Evolutionary conservation across 2,113 vertebrate genomes (phyloP).

Genomic region (Callorhinus ursinus): DNA sequence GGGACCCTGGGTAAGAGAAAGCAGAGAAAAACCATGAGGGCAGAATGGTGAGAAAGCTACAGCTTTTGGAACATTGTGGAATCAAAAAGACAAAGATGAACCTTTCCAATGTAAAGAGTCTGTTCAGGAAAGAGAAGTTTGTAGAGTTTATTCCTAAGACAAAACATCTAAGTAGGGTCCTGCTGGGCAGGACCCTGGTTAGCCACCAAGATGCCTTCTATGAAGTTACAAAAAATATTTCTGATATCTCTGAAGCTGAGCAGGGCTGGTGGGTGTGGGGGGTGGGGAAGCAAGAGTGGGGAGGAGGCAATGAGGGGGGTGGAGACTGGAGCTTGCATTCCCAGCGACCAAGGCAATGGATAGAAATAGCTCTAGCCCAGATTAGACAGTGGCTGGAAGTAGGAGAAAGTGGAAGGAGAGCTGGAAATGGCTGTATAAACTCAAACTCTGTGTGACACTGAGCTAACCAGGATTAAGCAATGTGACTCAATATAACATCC

Average conservation of each 20-base stretch:
- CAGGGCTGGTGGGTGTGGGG: not conserved
- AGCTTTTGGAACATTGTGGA: not conserved
- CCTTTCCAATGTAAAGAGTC: not conserved
- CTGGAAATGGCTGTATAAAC: conserved; percentile 41
- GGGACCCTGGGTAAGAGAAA: not conserved
- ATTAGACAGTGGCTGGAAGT: conserved; percentile 15
- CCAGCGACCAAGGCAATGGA: not conserved
- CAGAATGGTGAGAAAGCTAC: not conserved
- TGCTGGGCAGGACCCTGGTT: not conserved
- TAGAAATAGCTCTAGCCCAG: conserved; percentile 37
- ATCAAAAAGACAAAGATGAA: conserved; percentile 7
- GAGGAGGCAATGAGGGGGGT: not conserved
- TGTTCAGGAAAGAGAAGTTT: not conserved
- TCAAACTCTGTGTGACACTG: not conserved
- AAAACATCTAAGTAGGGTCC: not conserved
- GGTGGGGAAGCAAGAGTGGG: no score
- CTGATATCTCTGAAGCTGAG: not conserved
- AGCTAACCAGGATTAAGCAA: not conserved
- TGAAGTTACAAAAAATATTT: not conserved
- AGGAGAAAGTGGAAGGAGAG: not conserved
- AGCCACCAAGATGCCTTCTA: not conserved
- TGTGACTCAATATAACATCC: not conserved
- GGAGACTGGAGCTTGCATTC: not conserved
- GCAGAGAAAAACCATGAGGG: not conserved
- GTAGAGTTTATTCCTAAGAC: not conserved